Base-by-base conservation (phyloP, 2,113 vertebrate genomes). In the Phaetusa simplex region DNA sequence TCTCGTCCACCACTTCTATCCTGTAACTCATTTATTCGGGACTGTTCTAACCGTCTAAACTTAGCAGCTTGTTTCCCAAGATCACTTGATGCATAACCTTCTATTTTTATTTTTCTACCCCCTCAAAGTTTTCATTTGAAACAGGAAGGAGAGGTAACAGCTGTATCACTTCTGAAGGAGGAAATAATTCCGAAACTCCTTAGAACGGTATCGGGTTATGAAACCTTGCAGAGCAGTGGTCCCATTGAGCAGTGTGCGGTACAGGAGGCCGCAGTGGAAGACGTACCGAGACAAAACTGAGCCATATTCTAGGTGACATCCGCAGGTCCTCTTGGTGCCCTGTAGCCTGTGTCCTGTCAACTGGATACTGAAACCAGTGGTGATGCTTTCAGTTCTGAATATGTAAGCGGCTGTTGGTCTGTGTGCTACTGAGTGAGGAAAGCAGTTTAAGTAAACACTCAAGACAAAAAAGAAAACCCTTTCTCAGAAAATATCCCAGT, bases 141-240 rank as follows among this genome's bases (percentile, higher is more conserved):
- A 11, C 21, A 22, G 88, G 79, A 65, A 81, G 88, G 72, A 67
- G 62, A 56, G 32, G 11, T 26, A 29, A 24, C 36, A 53, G 43
- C 87, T 50, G 9, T 32, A 29, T 45, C 45, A 2, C 45, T 88
- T 83, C 55, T 62, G 49, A 40, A n/a, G 67, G 82, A 93, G 59
- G 42, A 45, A 38, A 14, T 29, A 7, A 23, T 80, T 82, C 53
- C 16, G 7, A 4, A 70, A 16, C 49, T 52, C 55, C n/a, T 58
- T 8, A 0, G 0, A 14, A 2, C 22, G 26, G 27, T 5, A 0
- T 1, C 0, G 5, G 58, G 3, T 45, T 26, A 0, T 9, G 47
- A 27, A 73, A 34, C 26, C 86, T 42, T 34, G 32, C 73, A 10
- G 86, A 62, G 73, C 66, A 43, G 8, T 2, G 42, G 5, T 11